Evolutionary conservation across 2,888 invertebrate genomes (phyloP).

Genomic region (Drosophila bunnanda): DNA sequence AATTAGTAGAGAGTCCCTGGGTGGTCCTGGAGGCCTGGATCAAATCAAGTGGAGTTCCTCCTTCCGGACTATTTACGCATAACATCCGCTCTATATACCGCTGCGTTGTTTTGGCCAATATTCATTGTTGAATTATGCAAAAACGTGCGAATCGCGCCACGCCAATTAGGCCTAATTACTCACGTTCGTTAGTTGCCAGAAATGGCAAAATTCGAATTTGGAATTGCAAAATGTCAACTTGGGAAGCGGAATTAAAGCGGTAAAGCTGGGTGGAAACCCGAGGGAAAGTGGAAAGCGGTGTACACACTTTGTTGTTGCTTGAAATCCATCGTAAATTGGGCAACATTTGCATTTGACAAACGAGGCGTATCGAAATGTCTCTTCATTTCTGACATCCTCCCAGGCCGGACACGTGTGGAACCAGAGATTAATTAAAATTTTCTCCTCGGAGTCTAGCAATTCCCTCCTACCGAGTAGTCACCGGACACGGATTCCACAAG

Average conservation of each 20-base stretch:
- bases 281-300: not conserved
- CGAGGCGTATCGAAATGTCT: constrained; percentile 5
- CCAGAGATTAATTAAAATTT: constrained; percentile 26
- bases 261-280: not conserved
- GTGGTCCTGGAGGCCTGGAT: not conserved
- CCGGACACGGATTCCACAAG: constrained; percentile 12
- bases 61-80: not conserved
- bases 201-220: constrained; percentile 16
- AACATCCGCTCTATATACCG: not conserved
- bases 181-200: constrained; percentile 36
- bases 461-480: not conserved
- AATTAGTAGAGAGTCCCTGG: constrained; percentile 4
- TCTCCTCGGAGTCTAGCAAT: not conserved
- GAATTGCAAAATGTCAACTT: not conserved
- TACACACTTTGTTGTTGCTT: constrained; percentile 5
- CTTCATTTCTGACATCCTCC: constrained; percentile 4
- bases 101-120: constrained; percentile 12
- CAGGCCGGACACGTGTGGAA: not conserved
- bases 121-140: constrained; percentile 46
- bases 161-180: constrained; percentile 57
- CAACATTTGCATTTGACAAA: constrained; percentile 25
- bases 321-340: constrained; percentile 14
- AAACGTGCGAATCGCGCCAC: constrained; percentile 11
- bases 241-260: not conserved
- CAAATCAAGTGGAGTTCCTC: constrained; percentile 1